A percentile compares a stretch with the other conserved stretches of the same genome.
phyloP scores from a whole-genome alignment of 1,140 invertebrate genomes.

The Drosophila bipectinata region DNA sequence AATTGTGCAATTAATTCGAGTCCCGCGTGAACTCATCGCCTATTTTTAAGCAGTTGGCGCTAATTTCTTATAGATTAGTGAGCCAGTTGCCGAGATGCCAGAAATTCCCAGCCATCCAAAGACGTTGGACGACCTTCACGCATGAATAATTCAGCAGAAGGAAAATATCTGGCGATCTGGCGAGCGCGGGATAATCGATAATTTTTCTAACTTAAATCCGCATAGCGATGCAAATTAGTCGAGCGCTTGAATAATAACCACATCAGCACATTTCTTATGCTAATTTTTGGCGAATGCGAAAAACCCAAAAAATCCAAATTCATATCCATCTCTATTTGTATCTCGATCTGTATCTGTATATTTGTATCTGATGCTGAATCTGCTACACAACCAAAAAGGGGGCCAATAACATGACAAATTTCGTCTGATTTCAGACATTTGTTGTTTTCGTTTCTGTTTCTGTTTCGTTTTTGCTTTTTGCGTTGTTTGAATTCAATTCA shows the following conservation, averaged over 20 bases:
- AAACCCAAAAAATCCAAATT: constrained; percentile 63
- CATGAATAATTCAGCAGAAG: constrained; percentile 40
- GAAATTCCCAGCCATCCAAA: constrained; percentile 40
- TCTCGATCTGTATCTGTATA: constrained; percentile 21
- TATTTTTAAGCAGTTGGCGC: constrained; percentile 66
- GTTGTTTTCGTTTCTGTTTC: constrained; percentile 52
- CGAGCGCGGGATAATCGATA: constrained; percentile 39
- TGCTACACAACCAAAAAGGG: constrained; percentile 50
- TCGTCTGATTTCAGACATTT: constrained; percentile 22
- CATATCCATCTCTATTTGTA: constrained; percentile 37
- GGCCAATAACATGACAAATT: constrained; percentile 60
- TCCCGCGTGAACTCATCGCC: constrained; percentile 72
- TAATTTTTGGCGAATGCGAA: constrained; percentile 76
- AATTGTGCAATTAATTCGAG: constrained; percentile 54
- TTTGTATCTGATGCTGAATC: constrained; percentile 35
- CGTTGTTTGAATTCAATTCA: constrained; percentile 44
- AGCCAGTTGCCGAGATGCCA: constrained; percentile 48
- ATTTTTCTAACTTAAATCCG: constrained; percentile 75
- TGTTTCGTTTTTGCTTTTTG: constrained; percentile 38
- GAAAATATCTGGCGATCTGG: constrained; percentile 44
- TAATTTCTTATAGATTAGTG: constrained; percentile 59
- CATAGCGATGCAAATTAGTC: constrained; percentile 79
- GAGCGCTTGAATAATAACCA: constrained; percentile 38
- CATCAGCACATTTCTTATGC: constrained; percentile 80
- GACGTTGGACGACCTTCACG: constrained; percentile 66